Conservation (phyloP, 2,797 vertebrate species). For the Cephalopachus bancanus region DNA sequence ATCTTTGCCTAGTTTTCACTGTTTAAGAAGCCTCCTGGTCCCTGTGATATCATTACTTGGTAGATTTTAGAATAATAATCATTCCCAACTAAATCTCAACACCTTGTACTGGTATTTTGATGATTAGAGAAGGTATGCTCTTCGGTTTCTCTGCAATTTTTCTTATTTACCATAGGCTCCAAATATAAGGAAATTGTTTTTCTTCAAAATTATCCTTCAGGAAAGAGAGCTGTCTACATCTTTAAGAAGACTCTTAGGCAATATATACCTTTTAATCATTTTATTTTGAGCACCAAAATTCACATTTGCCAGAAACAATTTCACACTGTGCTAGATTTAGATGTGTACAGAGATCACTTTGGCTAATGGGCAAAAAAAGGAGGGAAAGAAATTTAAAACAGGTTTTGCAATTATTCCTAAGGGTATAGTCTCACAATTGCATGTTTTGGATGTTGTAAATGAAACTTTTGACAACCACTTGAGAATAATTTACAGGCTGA, state of each 20-base stretch:
- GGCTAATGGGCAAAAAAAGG: not conserved
- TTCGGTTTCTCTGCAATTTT: conserved; percentile 17
- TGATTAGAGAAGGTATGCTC: not conserved
- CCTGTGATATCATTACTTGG: not conserved
- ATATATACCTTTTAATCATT: not conserved
- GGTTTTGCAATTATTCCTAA: conserved; percentile 12
- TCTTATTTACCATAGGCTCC: not conserved
- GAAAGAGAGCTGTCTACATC: not conserved
- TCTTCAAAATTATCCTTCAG: not conserved
- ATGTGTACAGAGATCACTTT: not conserved
- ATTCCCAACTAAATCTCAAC: not conserved
- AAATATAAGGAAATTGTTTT: not conserved
- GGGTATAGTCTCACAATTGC: not conserved
- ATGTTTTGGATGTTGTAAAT: not conserved
- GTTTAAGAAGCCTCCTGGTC: not conserved
- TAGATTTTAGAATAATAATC: not conserved
- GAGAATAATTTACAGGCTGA: conserved; percentile 32
- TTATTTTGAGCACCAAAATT: conserved; percentile 38
- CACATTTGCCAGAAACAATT: conserved; percentile 26
- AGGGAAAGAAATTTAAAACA: conserved; percentile 22
- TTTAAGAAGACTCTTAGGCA: not conserved
- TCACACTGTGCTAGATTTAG: conserved; percentile 28
- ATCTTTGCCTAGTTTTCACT: not conserved
- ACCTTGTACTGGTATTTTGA: not conserved
- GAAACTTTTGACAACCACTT: not conserved